Percentiles rank a stretch among this genome's conserved stretches.
These are phyloP conservation scores for Nyctibius grandis DNA, from an alignment of 2,797 vertebrate species.

Conservation along the genomic window DNA sequence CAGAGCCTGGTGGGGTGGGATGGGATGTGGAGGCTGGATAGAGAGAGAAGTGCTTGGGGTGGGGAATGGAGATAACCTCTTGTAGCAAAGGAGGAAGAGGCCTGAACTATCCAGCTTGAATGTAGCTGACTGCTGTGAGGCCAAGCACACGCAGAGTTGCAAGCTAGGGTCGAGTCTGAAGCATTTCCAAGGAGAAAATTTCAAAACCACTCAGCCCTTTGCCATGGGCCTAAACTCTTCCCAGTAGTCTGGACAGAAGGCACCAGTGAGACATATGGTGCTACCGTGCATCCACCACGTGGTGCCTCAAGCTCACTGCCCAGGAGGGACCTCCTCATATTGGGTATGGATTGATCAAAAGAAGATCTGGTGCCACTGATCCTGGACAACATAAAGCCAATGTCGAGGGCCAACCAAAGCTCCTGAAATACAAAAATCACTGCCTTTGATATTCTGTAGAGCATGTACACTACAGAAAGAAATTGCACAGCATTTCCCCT, in stretches of 20 bases:
- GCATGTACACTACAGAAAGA: fast-evolving
- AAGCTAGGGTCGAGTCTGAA: neutral
- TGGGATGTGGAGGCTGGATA: neutral
- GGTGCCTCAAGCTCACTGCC: neutral
- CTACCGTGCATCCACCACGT: fast-evolving
- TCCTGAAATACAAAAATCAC: neutral
- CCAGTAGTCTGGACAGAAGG: neutral
- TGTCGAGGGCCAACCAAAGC: neutral
- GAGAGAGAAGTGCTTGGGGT: neutral
- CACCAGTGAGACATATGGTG: neutral
- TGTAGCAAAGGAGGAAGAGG: neutral
- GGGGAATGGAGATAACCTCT: neutral
- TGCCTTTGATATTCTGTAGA: neutral
- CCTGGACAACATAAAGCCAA: neutral
- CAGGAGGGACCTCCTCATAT: neutral
- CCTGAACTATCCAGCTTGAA: neutral
- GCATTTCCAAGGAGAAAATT: neutral
- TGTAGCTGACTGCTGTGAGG: neutral
- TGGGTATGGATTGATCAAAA: neutral
- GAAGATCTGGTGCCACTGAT: neutral
- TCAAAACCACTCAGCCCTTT: neutral
- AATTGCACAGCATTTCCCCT: neutral
- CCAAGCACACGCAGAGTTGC: neutral
- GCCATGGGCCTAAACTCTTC: neutral
- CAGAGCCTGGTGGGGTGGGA: neutral